A percentile compares a stretch with the other conserved stretches of the same genome.
These are phyloP conservation scores for Chrysogorgia sp. DNA, from an alignment of 92 coral and sea anemone genomes.

Conservation along the genomic window DNA sequence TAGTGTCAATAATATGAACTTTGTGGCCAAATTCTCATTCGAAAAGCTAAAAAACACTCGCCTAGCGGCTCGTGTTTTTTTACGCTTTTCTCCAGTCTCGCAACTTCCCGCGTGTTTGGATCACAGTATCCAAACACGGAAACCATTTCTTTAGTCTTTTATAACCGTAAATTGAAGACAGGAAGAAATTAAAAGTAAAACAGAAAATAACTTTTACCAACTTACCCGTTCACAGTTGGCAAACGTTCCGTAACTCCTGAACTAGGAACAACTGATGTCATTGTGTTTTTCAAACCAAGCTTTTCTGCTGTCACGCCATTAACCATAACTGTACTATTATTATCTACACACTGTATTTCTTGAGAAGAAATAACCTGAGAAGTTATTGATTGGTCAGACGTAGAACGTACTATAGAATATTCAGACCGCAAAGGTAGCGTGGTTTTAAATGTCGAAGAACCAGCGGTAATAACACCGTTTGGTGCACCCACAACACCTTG, in stretches of 20 bases:
- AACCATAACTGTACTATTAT: neutral
- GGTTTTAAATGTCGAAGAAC: neutral
- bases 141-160: too few species aligned
- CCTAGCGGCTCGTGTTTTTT: too few species aligned
- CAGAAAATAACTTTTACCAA: too few species aligned
- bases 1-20: too few species aligned
- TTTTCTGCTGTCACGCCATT: conserved; percentile 3
- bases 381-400: neutral
- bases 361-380: neutral
- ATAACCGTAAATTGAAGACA: neutral
- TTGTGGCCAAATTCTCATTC: too few species aligned
- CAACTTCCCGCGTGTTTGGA: too few species aligned
- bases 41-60: too few species aligned
- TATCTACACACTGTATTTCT: neutral
- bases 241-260: neutral
- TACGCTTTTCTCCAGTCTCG: too few species aligned
- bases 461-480: neutral
- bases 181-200: neutral
- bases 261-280: neutral
- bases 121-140: too few species aligned
- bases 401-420: neutral
- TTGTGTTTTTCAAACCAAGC: neutral
- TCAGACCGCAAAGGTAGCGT: neutral
- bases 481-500: neutral
- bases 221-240: conserved; percentile 33